Evolutionary conservation across 2,113 vertebrate species (phyloP), one percentile per base, ranked within the genome.

Genomic region (Turnix velox): DNA sequence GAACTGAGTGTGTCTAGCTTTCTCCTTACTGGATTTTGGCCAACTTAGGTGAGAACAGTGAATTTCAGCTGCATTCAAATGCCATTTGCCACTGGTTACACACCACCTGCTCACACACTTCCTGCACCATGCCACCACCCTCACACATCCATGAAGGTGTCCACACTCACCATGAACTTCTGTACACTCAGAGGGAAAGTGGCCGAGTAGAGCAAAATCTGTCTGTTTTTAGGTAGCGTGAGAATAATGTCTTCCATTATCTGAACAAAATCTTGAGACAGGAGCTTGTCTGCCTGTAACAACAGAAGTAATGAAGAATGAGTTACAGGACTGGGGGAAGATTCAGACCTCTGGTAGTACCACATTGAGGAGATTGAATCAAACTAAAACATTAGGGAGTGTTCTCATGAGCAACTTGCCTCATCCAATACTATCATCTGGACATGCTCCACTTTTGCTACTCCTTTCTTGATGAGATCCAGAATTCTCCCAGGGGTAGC

Each of bases 181-280:
- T 99, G 99, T 94, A 99, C 99, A 43, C 99, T 99, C 95, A 99
- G 98, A 75, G 99, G 99, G 91, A 99, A 99, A 84, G 99, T 99
- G 93, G 99, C 99, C 18, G 99, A 99, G 96, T 99, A 99, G 76
- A 99, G 98, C 96, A 99, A 98, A 97, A 99, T 99, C 97, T 99
- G 99, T 96, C 99, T 99, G 95, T 99, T 99, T 97, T 99, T 99
- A 97, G 98, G 96, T 97, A 99, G 97, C 90, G 98, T 99, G 96
- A 99, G 98, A 97, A 99, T 98, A 87, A 99, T 98, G 96, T 99
- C 99, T 95, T 99, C 99, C 99, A 99, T 99, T 99, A 99, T 99
- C 94, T 98, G 98, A 95, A 99, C 98, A 97, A 99, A 99, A 98
- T 99, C 99, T 97, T 99, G 99, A 95, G 99, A 99, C 94, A 99